Conservation (phyloP, 2,113 vertebrate species). For the Columba livia region DNA sequence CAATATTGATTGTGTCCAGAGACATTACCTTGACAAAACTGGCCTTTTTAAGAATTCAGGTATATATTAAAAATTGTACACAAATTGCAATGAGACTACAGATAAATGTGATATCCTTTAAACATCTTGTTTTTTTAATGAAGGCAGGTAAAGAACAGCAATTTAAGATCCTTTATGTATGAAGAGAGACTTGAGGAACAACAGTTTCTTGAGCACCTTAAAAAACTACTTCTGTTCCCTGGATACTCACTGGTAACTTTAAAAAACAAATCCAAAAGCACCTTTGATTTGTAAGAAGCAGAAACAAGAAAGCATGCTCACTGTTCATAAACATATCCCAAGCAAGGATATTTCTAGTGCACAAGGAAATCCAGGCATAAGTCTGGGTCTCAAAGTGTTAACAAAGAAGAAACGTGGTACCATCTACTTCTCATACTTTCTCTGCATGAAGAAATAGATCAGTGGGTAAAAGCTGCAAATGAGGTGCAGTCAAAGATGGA, state of each 20-base stretch:
- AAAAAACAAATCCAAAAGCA: constrained; percentile 30
- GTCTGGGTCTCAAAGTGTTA: not conserved
- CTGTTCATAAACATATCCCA: not conserved
- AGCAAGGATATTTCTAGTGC: not conserved
- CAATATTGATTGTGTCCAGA: not conserved
- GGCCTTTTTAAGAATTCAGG: not conserved
- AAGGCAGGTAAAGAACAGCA: not conserved
- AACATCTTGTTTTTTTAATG: not conserved
- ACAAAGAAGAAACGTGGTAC: not conserved
- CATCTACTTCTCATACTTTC: constrained; percentile 42
- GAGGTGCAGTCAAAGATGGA: not conserved
- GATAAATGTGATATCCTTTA: not conserved
- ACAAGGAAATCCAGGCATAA: constrained; percentile 26
- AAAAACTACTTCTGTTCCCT: not conserved
- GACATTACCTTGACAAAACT: not conserved
- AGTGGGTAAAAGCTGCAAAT: not conserved
- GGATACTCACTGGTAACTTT: not conserved
- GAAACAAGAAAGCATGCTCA: not conserved
- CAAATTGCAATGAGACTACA: not conserved
- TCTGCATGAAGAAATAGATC: not conserved
- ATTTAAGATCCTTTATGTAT: not conserved
- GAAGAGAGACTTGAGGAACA: not conserved
- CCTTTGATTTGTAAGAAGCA: constrained; percentile 5
- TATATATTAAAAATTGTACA: not conserved
- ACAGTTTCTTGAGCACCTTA: not conserved